Evolutionary conservation across 2,113 vertebrate species (phyloP), one percentile per base, ranked within the genome.

Genomic region (Ascaphus truei): DNA sequence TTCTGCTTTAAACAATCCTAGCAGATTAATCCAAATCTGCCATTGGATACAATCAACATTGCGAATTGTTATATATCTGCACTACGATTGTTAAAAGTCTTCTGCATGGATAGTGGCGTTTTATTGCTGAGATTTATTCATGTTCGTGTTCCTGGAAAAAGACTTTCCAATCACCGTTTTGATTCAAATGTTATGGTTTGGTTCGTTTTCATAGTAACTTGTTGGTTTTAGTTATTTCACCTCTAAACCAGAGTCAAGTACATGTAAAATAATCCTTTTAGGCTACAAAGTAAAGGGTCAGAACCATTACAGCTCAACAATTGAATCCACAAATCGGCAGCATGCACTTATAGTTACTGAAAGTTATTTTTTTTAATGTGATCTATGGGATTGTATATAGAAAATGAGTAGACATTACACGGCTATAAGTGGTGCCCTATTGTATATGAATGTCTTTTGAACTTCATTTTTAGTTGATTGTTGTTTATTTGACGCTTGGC

Each of bases 311-410:
- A 4, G 37, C 37, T 41, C 37, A 10, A 41, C 37, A 41, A 41
- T 12, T 9, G 8, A 41, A 41, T 41, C 37, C 37, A 41, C 11
- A 13, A 41, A 41, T 41, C 9, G n/a, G 37, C 13, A 41, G 9
- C 13, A 2, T 41, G 37, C n/a, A 15, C 37, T 15, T 41, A 41
- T 15, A 1, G 13, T 15, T 41, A 41, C 37, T 15, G 37, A 15
- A 79, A 67, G 65, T 76, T 51, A n/a, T n/a, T n/a, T n/a, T n/a
- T n/a, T n/a, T n/a, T n/a, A n/a, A n/a, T n/a, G n/a, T n/a, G n/a
- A 76, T 76, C 48, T 62, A 73, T 83, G 72, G 74, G 25, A 71
- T 37, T 57, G 75, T 72, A 79, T 79, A 77, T 81, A 72, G 78
- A 80, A 69, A 48, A 22, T 67, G 34, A 62, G 75, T 75, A 55